Conservation (phyloP, 2,888 invertebrate genomes). For the Julus scandinavius region DNA sequence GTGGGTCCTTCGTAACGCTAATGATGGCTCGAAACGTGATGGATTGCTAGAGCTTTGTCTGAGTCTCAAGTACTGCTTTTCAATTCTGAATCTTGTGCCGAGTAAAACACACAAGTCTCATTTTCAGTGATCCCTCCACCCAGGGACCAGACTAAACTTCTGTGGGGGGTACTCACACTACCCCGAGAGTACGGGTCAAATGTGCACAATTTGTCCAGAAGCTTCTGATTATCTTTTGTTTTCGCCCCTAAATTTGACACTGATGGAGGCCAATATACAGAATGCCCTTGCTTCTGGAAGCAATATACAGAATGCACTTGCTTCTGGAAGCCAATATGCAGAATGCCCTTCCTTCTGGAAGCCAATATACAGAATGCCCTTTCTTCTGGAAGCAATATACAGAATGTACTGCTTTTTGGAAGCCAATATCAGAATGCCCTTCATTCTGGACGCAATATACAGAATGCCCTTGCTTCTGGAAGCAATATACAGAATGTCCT, state of each 20-base stretch:
- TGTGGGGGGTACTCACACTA: not conserved
- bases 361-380: not conserved
- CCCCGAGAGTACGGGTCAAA: too few relatives aligned
- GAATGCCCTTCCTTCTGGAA: too few relatives aligned
- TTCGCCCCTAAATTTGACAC: too few relatives aligned
- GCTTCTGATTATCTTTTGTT: too few relatives aligned
- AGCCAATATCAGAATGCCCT: not conserved
- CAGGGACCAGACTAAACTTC: not conserved
- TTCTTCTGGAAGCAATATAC: not conserved
- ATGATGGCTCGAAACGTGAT: slow-evolving; percentile 8
- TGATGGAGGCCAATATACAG: not conserved
- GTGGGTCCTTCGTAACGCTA: not conserved
- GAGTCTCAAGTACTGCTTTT: not conserved
- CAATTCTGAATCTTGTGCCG: not conserved
- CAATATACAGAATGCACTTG: not conserved
- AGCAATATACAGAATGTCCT: not conserved
- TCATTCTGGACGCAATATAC: too few relatives aligned
- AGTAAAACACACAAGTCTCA: not conserved
- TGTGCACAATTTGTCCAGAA: too few relatives aligned
- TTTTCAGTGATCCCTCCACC: not conserved
- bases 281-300: not conserved
- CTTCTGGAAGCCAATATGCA: not conserved
- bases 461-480: not conserved
- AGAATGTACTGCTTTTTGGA: not conserved
- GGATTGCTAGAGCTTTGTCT: not conserved